Evolutionary conservation across 2,797 vertebrate genomes (phyloP).

Genomic region (Lophotriccus pileatus): DNA sequence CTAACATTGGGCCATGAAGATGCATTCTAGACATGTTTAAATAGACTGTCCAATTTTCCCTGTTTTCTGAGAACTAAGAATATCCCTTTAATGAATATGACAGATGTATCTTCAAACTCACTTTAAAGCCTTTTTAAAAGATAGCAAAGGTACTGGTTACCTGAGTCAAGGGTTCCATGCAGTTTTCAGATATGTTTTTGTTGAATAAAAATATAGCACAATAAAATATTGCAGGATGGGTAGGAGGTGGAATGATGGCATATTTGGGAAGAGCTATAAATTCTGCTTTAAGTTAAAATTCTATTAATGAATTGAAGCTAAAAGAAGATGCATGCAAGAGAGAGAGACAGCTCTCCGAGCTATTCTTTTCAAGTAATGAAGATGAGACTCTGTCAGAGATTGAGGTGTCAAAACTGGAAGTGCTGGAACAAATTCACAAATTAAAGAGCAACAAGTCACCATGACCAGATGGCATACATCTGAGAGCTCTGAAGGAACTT

Average conservation of each 20-base stretch:
- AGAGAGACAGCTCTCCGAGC: slow-evolving; percentile 39
- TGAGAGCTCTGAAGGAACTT: slow-evolving; percentile 73
- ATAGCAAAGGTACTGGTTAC: not conserved
- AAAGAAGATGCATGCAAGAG: not conserved
- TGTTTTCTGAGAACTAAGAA: not conserved
- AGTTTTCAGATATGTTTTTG: not conserved
- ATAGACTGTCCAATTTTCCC: not conserved
- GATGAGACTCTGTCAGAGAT: slow-evolving; percentile 66
- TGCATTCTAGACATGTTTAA: not conserved
- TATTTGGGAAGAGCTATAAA: slow-evolving; percentile 10
- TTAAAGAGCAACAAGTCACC: slow-evolving; percentile 72
- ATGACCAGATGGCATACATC: slow-evolving; percentile 73
- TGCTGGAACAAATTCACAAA: slow-evolving; percentile 73
- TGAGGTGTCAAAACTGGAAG: slow-evolving; percentile 73
- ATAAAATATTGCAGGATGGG: not conserved
- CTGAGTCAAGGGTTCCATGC: not conserved
- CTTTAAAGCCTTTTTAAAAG: not conserved
- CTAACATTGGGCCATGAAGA: not conserved
- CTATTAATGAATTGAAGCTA: slow-evolving; percentile 37
- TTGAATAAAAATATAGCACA: not conserved
- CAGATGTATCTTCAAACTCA: not conserved
- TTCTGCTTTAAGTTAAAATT: slow-evolving; percentile 12
- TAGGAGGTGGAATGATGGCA: not conserved
- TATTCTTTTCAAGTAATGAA: slow-evolving; percentile 70
- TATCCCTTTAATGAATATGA: not conserved